phyloP scores from a whole-genome alignment of 2,888 invertebrate species.

The Sphaerophoria taeniata region DNA sequence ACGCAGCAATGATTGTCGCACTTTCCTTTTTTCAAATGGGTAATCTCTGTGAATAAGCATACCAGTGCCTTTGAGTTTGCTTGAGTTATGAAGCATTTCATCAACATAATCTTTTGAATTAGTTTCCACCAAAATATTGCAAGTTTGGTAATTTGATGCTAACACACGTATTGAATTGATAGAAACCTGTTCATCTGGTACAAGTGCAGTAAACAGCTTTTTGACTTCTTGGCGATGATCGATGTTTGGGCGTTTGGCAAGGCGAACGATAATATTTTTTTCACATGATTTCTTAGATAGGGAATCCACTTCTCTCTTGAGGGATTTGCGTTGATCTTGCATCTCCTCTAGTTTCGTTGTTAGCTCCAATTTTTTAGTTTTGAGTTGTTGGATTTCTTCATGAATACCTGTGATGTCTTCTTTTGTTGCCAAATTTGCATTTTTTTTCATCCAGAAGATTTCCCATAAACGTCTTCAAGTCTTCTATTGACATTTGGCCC shows the following conservation, averaged over 20 bases:
- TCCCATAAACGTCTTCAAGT: no score
- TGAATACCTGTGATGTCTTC: no score
- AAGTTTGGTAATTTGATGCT: not conserved
- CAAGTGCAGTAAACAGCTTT: not conserved
- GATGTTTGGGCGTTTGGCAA: constrained; percentile 7
- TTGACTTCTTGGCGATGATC: not conserved
- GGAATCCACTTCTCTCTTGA: no score
- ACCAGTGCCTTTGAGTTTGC: not conserved
- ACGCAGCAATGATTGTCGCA: not conserved
- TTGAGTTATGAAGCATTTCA: constrained; percentile 10
- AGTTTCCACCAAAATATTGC: not conserved
- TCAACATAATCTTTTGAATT: not conserved
- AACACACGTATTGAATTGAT: not conserved
- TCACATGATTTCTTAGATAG: constrained; percentile 6
- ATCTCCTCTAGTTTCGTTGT: no score
- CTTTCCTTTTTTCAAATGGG: not conserved
- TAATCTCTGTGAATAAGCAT: not conserved
- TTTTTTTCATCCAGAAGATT: no score
- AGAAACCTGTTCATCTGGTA: not conserved
- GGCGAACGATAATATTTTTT: constrained; percentile 5
- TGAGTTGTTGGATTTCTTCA: no score
- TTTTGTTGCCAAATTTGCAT: no score
- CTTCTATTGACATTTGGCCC: no score
- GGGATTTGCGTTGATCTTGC: no score
- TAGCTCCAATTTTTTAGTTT: no score